Base-by-base conservation (phyloP, 2,797 vertebrate genomes). In the Scolopax rusticola region DNA sequence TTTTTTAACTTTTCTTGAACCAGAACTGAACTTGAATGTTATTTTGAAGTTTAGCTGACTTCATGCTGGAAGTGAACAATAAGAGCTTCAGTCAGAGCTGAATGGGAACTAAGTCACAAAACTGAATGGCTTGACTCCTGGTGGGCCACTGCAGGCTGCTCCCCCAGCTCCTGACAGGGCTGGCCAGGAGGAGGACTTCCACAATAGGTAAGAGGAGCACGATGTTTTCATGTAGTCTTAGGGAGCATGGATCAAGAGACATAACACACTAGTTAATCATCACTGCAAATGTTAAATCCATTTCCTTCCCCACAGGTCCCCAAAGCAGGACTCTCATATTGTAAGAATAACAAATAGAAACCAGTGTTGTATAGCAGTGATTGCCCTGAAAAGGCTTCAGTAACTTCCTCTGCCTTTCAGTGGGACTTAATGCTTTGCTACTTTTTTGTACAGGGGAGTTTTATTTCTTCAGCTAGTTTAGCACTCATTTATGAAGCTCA, bases 341-440 rank as follows among this genome's bases (percentile, higher is more conserved):
- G 67, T 90, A 94, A 93, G 60, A 94, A 95, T 90, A 95, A 96
- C 85, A 95, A 95, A 90, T 91, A 88, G n/a, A 90, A 91, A 82
- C n/a, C 71, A 59, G 73, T 23, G 54, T 90, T 68, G 50, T 89
- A 67, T 28, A 71, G 73, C 63, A 85, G 63, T 23, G 54, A 82
- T 48, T 64, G 65, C 47, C 20, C 47, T 84, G 87, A 86, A 90
- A 88, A 84, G 56, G 57, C 74, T 96, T 77, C 80, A 79, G 74
- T 63, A 79, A 90, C 67, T 94, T 91, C 61, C 92, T 12, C 53
- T 71, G 65, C 81, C 45, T 94, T 77, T 84, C 83, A 64, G 2
- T 47, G 64, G 75, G 81, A 87, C 43, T 67, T 82, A 63, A 64
- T 84, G 81, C 11, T 73, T 77, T 76, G 23, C 51, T 0, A 8